Evolutionary conservation across 2,797 vertebrate species (phyloP).

Genomic region (Sparus aurata): DNA sequence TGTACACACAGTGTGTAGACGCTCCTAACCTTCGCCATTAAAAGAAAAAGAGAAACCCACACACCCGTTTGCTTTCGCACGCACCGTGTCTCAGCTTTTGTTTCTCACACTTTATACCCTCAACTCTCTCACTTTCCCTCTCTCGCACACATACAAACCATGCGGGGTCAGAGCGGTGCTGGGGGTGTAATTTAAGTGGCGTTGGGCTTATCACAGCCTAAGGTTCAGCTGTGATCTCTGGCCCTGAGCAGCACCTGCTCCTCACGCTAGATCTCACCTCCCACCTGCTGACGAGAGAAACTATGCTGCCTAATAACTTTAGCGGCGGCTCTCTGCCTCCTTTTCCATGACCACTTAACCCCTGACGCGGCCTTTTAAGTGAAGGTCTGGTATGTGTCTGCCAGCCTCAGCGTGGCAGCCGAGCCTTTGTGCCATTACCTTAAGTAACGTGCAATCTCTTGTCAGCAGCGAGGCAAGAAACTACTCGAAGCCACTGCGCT

Average conservation of each 20-base stretch:
- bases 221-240: constrained; percentile 78
- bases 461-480: constrained; percentile 49
- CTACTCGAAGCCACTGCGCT: constrained; percentile 38
- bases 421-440: constrained; percentile 67
- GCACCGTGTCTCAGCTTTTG: constrained; percentile 64
- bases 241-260: constrained; percentile 77
- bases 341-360: constrained; percentile 84
- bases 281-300: constrained; percentile 81
- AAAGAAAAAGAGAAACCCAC: constrained; percentile 38
- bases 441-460: constrained; percentile 65
- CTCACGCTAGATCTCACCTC: constrained; percentile 78
- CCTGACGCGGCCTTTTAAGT: constrained; percentile 80
- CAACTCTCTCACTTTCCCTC: constrained; percentile 68
- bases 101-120: constrained; percentile 74
- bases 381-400: constrained; percentile 82
- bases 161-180: constrained; percentile 63
- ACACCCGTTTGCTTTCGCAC: constrained; percentile 16
- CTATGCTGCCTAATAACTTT: constrained; percentile 80
- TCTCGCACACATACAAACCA: constrained; percentile 55
- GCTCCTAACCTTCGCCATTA: constrained; percentile 37
- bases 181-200: constrained; percentile 81
- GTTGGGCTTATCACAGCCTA: constrained; percentile 76
- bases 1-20: constrained; percentile 34
- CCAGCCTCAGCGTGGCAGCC: constrained; percentile 70
- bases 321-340: constrained; percentile 69